These are phyloP conservation scores for Capromys pilorides DNA, from an alignment of 2,797 vertebrate species.

Conservation along the genomic window DNA sequence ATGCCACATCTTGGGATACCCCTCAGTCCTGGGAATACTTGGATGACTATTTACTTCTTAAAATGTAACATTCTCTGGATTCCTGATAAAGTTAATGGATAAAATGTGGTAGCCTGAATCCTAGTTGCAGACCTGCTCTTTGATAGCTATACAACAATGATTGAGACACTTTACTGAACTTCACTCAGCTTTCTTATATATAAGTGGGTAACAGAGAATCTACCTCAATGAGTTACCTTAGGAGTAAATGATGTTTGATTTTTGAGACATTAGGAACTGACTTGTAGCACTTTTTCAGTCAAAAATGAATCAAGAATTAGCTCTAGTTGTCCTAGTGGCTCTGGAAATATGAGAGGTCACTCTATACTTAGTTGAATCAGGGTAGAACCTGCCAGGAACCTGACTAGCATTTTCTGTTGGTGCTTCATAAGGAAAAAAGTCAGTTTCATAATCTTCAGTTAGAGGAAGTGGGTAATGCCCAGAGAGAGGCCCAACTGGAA, in stretches of 20 bases:
- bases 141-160: not conserved
- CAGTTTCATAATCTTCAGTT: not conserved
- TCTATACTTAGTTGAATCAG: not conserved
- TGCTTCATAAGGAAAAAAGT: not conserved
- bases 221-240: constrained; percentile 12
- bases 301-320: not conserved
- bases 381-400: constrained; percentile 5
- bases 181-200: not conserved
- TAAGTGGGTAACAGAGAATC: not conserved
- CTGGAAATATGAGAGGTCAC: not conserved
- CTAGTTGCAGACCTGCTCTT: not conserved
- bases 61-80: not conserved
- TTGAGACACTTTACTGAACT: not conserved
- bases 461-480: not conserved
- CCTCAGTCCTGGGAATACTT: not conserved
- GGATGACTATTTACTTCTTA: not conserved
- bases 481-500: not conserved
- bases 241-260: constrained; percentile 5
- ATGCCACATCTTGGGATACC: not conserved
- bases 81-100: not conserved
- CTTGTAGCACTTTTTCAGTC: not conserved
- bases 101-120: not conserved
- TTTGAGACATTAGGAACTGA: constrained; percentile 29
- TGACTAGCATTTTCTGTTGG: not conserved
- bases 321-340: not conserved